Evolutionary conservation across 2,797 vertebrate species (phyloP).

Genomic region (Xiphorhynchus erythropygius): DNA sequence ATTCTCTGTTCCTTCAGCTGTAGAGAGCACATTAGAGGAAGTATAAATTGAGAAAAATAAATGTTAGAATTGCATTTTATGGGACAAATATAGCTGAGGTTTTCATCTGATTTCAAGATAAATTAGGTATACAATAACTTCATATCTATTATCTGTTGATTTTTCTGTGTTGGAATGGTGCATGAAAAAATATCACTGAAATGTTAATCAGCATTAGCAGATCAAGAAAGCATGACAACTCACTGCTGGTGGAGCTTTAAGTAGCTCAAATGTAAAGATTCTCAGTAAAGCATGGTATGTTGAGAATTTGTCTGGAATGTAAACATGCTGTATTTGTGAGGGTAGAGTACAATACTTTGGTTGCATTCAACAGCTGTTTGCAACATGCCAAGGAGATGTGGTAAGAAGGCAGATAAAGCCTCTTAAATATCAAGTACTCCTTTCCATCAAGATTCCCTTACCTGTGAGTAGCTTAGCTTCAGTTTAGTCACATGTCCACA

Average conservation of each 20-base stretch:
- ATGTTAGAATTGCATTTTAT: background rate
- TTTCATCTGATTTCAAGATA: background rate
- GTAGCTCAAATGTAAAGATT: background rate
- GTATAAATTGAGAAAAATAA: background rate
- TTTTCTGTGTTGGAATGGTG: background rate
- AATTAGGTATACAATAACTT: background rate
- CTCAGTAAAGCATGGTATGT: background rate
- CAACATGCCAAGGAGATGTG: background rate
- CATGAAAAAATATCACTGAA: background rate
- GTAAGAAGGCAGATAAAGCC: background rate
- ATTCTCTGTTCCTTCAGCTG: background rate
- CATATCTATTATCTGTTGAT: background rate
- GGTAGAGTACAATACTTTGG: background rate
- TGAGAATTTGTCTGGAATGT: background rate
- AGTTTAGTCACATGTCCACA: constrained; percentile 78
- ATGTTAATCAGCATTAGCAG: background rate
- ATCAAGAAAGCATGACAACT: background rate
- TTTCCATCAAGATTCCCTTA: constrained; percentile 38
- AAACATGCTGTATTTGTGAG: background rate
- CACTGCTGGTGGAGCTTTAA: background rate
- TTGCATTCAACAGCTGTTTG: background rate
- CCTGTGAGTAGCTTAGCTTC: constrained; percentile 81
- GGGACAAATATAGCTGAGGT: background rate
- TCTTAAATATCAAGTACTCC: background rate
- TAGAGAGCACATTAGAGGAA: background rate